These are phyloP conservation scores for Dione juno DNA, from an alignment of 2,888 invertebrate species.

Conservation along the genomic window DNA sequence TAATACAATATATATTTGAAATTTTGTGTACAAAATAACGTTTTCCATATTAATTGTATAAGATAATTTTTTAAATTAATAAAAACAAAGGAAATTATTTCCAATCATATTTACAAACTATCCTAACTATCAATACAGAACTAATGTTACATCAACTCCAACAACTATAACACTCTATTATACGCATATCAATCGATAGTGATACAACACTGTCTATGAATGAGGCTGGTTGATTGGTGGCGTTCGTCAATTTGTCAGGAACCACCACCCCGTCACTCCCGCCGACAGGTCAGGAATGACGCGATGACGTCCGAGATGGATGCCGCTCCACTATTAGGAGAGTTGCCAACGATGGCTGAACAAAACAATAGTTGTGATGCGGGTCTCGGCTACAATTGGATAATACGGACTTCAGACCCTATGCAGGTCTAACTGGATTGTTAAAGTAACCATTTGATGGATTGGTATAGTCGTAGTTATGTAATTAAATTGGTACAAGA, in stretches of 20 bases:
- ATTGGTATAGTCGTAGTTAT: slow-evolving; percentile 20
- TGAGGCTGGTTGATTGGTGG: slow-evolving; percentile 51
- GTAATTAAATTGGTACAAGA: slow-evolving; percentile 19
- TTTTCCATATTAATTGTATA: background rate
- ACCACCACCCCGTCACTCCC: slow-evolving; percentile 77
- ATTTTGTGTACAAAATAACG: no score
- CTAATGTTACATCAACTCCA: no score
- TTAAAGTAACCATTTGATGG: slow-evolving; percentile 22
- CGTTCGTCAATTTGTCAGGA: slow-evolving; percentile 78
- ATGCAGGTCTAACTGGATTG: slow-evolving; percentile 29
- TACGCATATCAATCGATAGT: background rate
- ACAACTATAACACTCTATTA: no score
- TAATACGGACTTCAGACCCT: slow-evolving; percentile 51
- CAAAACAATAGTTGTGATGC: slow-evolving; percentile 81
- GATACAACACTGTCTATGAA: slow-evolving; percentile 39
- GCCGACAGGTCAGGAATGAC: slow-evolving; percentile 76
- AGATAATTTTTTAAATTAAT: no score
- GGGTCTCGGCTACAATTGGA: slow-evolving; percentile 71
- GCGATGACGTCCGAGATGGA: slow-evolving; percentile 80
- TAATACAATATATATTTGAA: no score
- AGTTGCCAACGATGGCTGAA: slow-evolving; percentile 79
- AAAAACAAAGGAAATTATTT: no score
- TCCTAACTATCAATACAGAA: no score
- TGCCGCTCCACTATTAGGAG: slow-evolving; percentile 79
- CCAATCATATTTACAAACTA: no score